Conservation (phyloP, 2,888 invertebrate genomes). For the Incurvaria masculella region DNA sequence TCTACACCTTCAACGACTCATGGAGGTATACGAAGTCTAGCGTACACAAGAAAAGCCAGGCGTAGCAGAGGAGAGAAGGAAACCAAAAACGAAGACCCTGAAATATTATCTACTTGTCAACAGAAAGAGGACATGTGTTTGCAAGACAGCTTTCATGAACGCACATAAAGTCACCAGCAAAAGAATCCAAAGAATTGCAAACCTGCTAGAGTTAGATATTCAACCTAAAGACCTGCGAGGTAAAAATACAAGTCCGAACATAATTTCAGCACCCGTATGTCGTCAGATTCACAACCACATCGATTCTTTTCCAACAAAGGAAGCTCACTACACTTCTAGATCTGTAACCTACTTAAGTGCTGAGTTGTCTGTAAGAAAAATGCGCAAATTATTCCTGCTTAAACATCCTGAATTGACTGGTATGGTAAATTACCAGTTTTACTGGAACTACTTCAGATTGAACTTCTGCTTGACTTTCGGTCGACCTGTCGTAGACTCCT, state of each 20-base stretch:
- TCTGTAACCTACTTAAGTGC: not conserved
- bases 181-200: slow-evolving; percentile 2
- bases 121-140: slow-evolving; percentile 3
- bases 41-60: slow-evolving; percentile 3
- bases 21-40: slow-evolving; percentile 2
- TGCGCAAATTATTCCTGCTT: slow-evolving; percentile 3
- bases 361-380: not conserved
- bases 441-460: slow-evolving; percentile 10
- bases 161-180: slow-evolving; percentile 4
- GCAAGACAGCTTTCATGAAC: slow-evolving; percentile 6
- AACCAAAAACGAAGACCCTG: slow-evolving; percentile 7
- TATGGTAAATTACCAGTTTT: slow-evolving; percentile 12
- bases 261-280: slow-evolving; percentile 6
- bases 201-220: slow-evolving; percentile 5
- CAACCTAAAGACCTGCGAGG: slow-evolving; percentile 3
- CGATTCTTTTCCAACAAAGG: slow-evolving; percentile 6
- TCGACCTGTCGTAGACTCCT: slow-evolving; percentile 9
- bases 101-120: slow-evolving; percentile 7
- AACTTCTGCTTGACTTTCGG: slow-evolving; percentile 13
- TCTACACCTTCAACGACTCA: slow-evolving; percentile 5
- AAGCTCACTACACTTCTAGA: slow-evolving; percentile 6
- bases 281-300: slow-evolving; percentile 6
- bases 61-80: slow-evolving; percentile 5
- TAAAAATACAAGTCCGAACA: slow-evolving; percentile 4
- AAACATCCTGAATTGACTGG: slow-evolving; percentile 9